Evolutionary conservation across 2,113 vertebrate species (phyloP), one percentile per base, ranked within the genome.

Genomic region (Oenanthe melanoleuca): DNA sequence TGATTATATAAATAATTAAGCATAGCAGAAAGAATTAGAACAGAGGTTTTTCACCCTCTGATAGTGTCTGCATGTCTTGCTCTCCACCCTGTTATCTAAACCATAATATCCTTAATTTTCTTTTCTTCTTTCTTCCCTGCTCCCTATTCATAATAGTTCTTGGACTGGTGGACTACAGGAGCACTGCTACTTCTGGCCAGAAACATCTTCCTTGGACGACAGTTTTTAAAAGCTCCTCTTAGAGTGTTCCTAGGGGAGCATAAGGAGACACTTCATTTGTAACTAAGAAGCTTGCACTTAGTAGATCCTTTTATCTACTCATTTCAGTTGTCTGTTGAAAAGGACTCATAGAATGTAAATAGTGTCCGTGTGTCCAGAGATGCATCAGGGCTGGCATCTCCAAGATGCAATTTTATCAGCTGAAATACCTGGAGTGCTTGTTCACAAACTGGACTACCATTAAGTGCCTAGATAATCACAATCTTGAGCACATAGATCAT

Each of bases 351-450:
- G 20, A 34, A 9, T 21, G 31, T 53, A 93, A 88, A 75, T 26
- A 80, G 15, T 0, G 0, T 25, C 44, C 0, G 0, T 1, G 0
- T 0, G 0, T 60, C 12, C 22, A 66, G 61, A 89, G 86, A 75
- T 65, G 29, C 21, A 72, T 65, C 29, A 77, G 23, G 29, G 5
- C 9, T 92, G 49, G 63, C 14, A 33, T 42, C 59, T 64, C 70
- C 75, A 60, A 69, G 44, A 53, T 55, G 38, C 17, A 50, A 53
- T 34, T 83, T 90, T 94, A 61, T 92, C 80, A 93, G 33, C 37
- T 86, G 31, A 88, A 65, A 69, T 88, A 73, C 21, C 20, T 77
- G 44, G 28, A 89, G 55, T 66, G 53, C 33, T 93, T 77, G 23
- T 33, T 92, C 45, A 44, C 20, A 59, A 86, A 55, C 47, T 77